Base-by-base conservation (phyloP, 2,888 invertebrate genomes). In the Cephus pygmeus region DNA sequence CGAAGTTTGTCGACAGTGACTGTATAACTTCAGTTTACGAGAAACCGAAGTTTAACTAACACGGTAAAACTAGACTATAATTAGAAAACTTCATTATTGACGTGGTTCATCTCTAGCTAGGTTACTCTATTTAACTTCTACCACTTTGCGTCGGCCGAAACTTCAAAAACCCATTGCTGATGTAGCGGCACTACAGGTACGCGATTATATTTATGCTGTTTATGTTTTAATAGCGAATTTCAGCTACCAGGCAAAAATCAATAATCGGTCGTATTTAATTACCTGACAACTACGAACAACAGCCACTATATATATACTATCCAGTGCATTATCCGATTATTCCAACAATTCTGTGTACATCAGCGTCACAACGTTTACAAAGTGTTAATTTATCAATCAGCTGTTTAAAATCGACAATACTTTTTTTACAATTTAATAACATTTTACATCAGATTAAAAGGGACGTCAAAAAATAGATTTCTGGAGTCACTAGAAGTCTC, bases 81-180 rank as follows among this genome's bases (percentile, higher is more conserved):
- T 78, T 78, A 78, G 78, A 78, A 78, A 78, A 78, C 76, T 78
- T 78, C 78, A 78, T 78, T 78, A 78, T 76, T 78, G 76, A 75
- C 78, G 71, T 56, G 78, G 75, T 76, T 75, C 73, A 40, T 77
- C 78, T 76, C 56, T 33, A n/a, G 33, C 69, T 78, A 35, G 40
- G 33, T 34, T n/a, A 71, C 71, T 33, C 78, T 68, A 76, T 73
- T 78, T 76, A 76, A 78, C 71, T 76, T 78, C 74, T 75, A 31
- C 75, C 30, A 34, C 33, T 69, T 34, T 71, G 31, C 71, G 71
- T 71, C 12, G 33, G 71, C 33, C 30, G 71, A 11, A 12, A 71
- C 31, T 71, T 33, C 31, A 34, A 71, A 71, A 34, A 71, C 71
- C 30, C 12, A 15, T 56, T 56, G 56, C 23, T 23, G 56, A 56